phyloP scores from a whole-genome alignment of 1,140 invertebrate genomes.

The Mylabris phalerata region DNA sequence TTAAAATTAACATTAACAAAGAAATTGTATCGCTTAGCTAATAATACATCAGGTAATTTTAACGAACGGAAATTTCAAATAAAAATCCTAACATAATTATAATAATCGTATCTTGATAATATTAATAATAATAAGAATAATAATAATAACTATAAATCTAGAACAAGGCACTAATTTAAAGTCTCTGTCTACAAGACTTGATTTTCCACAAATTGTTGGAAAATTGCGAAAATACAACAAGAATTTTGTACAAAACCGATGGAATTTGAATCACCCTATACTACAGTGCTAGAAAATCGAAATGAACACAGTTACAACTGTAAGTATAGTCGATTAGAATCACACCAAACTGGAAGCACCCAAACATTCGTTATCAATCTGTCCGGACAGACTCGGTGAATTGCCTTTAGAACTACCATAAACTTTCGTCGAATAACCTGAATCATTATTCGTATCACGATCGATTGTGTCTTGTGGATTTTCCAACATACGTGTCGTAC shows the following conservation, averaged over 20 bases:
- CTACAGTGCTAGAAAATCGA: too few species aligned
- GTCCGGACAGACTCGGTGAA: constrained; percentile 65
- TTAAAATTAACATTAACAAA: constrained; percentile 5
- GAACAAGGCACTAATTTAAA: not conserved
- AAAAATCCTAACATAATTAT: constrained; percentile 8
- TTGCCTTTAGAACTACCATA: constrained; percentile 71
- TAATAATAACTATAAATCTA: not conserved
- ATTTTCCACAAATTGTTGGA: too few species aligned
- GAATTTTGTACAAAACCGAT: not conserved
- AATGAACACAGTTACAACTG: not conserved
- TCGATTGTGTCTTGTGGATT: constrained; percentile 42
- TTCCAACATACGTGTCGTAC: constrained; percentile 29
- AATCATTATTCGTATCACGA: constrained; percentile 66
- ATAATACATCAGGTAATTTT: constrained; percentile 15
- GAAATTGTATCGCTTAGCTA: not conserved
- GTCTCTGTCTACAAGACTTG: too few species aligned
- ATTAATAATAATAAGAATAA: not conserved
- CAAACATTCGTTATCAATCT: constrained; percentile 41
- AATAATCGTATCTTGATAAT: not conserved
- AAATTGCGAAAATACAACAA: not conserved
- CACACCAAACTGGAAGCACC: constrained; percentile 39
- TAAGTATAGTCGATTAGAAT: not conserved
- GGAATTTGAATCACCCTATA: not conserved
- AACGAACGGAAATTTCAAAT: not conserved
- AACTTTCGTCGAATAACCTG: constrained; percentile 69